Conservation (phyloP, 2,797 vertebrate species). For the Bryconaethiops microstoma region DNA sequence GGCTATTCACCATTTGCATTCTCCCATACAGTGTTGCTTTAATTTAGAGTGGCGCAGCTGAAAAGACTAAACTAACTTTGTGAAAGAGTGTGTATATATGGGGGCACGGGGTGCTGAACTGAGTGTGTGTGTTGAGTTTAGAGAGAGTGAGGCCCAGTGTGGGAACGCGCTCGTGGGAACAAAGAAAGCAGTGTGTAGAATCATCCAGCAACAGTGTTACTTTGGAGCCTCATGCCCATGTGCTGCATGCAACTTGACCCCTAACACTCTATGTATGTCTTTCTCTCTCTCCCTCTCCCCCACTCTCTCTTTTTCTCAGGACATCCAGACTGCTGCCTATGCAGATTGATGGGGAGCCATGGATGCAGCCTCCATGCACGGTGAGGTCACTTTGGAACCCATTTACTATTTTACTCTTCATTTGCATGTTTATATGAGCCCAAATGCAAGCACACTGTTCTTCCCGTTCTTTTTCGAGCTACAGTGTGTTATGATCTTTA, state of each 20-base stretch:
- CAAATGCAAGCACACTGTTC: conserved; percentile 13
- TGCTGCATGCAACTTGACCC: conserved; percentile 49
- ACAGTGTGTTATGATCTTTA: conserved; percentile 1
- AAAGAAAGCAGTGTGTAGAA: conserved; percentile 75
- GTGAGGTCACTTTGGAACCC: conserved; percentile 67
- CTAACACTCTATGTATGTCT: conserved; percentile 37
- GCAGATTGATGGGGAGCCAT: conserved; percentile 97
- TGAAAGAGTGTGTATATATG: conserved; percentile 44
- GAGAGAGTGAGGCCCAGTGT: conserved; percentile 72
- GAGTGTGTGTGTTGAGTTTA: conserved; percentile 66
- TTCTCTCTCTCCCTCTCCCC: conserved; percentile 23
- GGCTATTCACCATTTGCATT: conserved; percentile 66
- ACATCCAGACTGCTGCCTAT: conserved; percentile 90
- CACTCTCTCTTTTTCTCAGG: conserved; percentile 31
- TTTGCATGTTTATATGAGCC: conserved; percentile 10
- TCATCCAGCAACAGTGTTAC: conserved; percentile 67
- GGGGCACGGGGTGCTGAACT: conserved; percentile 26
- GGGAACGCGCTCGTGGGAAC: conserved; percentile 75
- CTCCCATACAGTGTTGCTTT: conserved; percentile 65
- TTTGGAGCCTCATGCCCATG: conserved; percentile 64
- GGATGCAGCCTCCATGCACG: conserved; percentile 94
- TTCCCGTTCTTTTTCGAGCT: conserved; percentile 5
- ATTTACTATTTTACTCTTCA: conserved; percentile 29
- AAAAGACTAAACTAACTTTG: conserved; percentile 73
- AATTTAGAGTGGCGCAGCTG: conserved; percentile 59